Percentiles rank a stretch among this genome's conserved stretches.
phyloP scores from a whole-genome alignment of 1,140 invertebrate species.

The Adoxophyes honmai region DNA sequence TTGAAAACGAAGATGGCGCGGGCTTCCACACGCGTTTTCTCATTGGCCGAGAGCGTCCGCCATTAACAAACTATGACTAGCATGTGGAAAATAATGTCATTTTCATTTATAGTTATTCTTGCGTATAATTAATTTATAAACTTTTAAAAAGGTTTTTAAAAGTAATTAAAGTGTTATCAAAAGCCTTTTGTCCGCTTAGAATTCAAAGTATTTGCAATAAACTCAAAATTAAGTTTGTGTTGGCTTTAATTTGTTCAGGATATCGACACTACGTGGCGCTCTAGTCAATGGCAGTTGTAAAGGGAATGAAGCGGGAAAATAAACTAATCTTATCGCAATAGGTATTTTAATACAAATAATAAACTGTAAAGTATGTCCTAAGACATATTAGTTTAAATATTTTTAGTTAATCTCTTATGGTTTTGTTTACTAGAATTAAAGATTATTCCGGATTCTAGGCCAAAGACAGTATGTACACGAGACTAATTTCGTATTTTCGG shows the following conservation, averaged over 20 bases:
- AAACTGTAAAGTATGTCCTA: too few species aligned
- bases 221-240: constrained; percentile 17
- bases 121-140: not conserved
- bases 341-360: too few species aligned
- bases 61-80: constrained; percentile 53
- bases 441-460: too few species aligned
- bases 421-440: too few species aligned
- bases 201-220: constrained; percentile 13
- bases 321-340: constrained; percentile 21
- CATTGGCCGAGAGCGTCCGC: constrained; percentile 74
- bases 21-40: constrained; percentile 79
- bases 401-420: too few species aligned
- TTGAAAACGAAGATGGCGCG: constrained; percentile 91
- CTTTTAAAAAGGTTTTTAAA: constrained; percentile 30
- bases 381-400: too few species aligned
- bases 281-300: constrained; percentile 3
- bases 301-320: constrained; percentile 31
- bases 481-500: too few species aligned
- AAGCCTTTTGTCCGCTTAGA: not conserved
- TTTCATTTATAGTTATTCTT: constrained; percentile 24
- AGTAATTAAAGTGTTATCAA: constrained; percentile 7
- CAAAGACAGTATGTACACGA: too few species aligned
- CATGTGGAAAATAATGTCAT: constrained; percentile 45
- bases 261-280: constrained; percentile 25
- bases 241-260: constrained; percentile 25